phyloP scores from a whole-genome alignment of 1,140 invertebrate genomes.

The Zaprionus lachaisei region DNA sequence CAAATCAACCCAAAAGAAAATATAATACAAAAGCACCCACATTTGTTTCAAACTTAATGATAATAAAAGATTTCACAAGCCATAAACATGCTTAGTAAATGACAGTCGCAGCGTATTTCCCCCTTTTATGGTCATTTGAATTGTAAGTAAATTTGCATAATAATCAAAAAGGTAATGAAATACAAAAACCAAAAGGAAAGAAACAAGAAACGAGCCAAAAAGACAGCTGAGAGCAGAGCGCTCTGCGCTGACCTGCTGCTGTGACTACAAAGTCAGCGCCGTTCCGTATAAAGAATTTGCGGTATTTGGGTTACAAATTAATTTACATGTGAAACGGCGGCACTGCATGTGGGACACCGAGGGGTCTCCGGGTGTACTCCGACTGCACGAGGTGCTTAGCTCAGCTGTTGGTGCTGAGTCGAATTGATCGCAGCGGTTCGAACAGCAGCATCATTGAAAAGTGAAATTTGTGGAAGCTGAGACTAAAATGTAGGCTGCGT shows the following conservation, averaged over 20 bases:
- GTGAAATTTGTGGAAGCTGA: constrained; percentile 71
- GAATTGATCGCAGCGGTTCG: background rate
- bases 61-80: constrained; percentile 72
- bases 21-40: constrained; percentile 43
- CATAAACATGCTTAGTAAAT: constrained; percentile 72
- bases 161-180: constrained; percentile 57
- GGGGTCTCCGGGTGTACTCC: background rate
- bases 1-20: constrained; percentile 22
- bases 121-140: constrained; percentile 69
- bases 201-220: constrained; percentile 44
- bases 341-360: background rate
- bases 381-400: constrained; percentile 4
- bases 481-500: constrained; percentile 78
- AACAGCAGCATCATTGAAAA: constrained; percentile 75
- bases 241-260: constrained; percentile 43
- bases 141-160: constrained; percentile 78
- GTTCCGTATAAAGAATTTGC: constrained; percentile 75
- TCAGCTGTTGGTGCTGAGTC: constrained; percentile 41
- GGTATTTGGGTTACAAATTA: constrained; percentile 84
- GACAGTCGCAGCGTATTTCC: constrained; percentile 46
- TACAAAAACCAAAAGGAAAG: constrained; percentile 11
- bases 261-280: constrained; percentile 25
- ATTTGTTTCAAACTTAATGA: constrained; percentile 22
- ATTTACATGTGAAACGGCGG: constrained; percentile 79
- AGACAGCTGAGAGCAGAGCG: constrained; percentile 26